Evolutionary conservation across 2,113 vertebrate species (phyloP).

Genomic region (Marcusenius ussheri): DNA sequence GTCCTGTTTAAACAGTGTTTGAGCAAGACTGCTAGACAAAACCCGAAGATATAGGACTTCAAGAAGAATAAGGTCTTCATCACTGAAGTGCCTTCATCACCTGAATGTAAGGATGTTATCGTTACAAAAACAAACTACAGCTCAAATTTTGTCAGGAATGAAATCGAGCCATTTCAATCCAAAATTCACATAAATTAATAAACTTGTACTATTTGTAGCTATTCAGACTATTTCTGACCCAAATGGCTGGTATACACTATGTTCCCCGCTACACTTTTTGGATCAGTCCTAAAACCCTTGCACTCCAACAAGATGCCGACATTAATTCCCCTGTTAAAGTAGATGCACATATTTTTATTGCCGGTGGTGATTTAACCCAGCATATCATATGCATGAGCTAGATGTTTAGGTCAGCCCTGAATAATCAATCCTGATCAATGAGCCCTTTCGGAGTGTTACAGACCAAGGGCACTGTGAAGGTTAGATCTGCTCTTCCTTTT

Average conservation of each 20-base stretch:
- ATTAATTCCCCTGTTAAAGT: background rate
- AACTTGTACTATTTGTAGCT: background rate
- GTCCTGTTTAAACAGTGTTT: background rate
- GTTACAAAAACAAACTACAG: background rate
- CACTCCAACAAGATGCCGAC: background rate
- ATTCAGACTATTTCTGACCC: background rate
- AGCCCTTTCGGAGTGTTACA: background rate
- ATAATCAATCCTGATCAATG: background rate
- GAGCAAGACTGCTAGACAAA: background rate
- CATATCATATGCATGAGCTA: background rate
- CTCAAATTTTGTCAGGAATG: background rate
- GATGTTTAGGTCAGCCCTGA: background rate
- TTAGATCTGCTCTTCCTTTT: background rate
- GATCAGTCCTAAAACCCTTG: background rate
- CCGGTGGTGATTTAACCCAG: background rate
- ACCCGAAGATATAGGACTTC: background rate
- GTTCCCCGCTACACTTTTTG: background rate
- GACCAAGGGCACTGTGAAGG: background rate
- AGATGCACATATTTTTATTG: background rate
- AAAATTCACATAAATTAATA: background rate
- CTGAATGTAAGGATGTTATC: background rate
- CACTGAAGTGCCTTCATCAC: background rate
- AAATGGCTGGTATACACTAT: background rate
- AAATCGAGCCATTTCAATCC: background rate
- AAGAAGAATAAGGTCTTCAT: background rate